phyloP scores from a whole-genome alignment of 2,888 invertebrate genomes.

The Nineta flava region DNA sequence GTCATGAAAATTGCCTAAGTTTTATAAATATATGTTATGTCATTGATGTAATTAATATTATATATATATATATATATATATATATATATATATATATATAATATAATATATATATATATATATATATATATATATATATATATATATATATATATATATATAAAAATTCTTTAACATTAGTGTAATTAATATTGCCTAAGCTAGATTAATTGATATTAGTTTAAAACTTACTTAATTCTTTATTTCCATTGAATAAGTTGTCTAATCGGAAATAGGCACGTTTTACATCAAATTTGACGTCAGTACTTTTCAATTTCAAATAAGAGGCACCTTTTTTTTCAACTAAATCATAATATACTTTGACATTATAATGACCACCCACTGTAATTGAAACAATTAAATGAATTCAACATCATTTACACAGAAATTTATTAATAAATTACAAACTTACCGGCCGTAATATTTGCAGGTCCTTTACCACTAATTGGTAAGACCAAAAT shows the following conservation, averaged over 20 bases:
- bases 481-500: slow-evolving; percentile 19
- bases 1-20: neutral
- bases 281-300: slow-evolving; percentile 8
- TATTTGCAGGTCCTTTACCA: slow-evolving; percentile 20
- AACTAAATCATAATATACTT: slow-evolving; percentile 8
- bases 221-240: slow-evolving; percentile 16
- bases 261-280: slow-evolving; percentile 11
- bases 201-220: too few relatives aligned
- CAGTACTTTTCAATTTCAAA: slow-evolving; percentile 8
- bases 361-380: slow-evolving; percentile 6
- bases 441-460: slow-evolving; percentile 18
- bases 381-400: slow-evolving; percentile 7
- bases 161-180: too few relatives aligned
- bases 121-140: too few relatives aligned
- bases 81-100: too few relatives aligned
- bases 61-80: too few relatives aligned
- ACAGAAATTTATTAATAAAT: neutral
- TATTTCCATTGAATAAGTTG: slow-evolving; percentile 20
- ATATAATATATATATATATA: too few relatives aligned
- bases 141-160: too few relatives aligned
- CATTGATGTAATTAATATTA: too few relatives aligned
- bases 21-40: too few relatives aligned
- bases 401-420: slow-evolving; percentile 8
- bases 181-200: neutral
- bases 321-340: slow-evolving; percentile 10